Evolutionary conservation across 2,888 invertebrate species (phyloP), one percentile per base, ranked within the genome.

Genomic region (Clanis bilineata): DNA sequence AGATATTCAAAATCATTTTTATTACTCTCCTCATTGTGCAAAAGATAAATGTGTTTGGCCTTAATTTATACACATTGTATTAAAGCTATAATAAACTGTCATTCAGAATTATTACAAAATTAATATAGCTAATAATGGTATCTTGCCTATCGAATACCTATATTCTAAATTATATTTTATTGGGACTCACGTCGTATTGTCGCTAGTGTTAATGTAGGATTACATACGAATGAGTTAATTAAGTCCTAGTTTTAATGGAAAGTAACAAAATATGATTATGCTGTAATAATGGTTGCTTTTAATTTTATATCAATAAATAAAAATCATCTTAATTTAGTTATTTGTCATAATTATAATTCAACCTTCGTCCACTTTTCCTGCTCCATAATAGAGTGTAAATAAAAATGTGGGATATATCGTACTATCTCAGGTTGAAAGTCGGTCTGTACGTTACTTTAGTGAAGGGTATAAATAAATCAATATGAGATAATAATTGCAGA

Each of bases 221-320:
- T 71, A 70, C 70, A 66, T 71, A 70, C 58, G 36, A 43, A 59
- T 45, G 63, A 67, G 64, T 78, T 71, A 72, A 71, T 66, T 84
- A 83, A 84, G 82, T 77, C 70, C 74, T 84, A 83, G 80, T 70
- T 79, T 68, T 75, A 76, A 72, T 70, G 61, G 66, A 75, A 79
- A 74, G 74, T 84, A 83, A 80, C 78, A 81, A 80, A 82, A 77
- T 78, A 75, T 71, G 70, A 84, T 83, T 85, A 85, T 67, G 86
- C 89, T 91, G 90, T 91, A 90, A 88, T 86, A 84, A 86, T 83
- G 86, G 86, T 90, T 88, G 90, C 90, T 90, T 90, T 82, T 89
- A 86, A 89, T 90, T 91, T 92, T 91, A 85, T 90, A 90, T 85
- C 76, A 86, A 88, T 87, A 88, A 90, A 88, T 70, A 77, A 80